Conservation (phyloP, 2,113 vertebrate genomes). For the Harpagus bidentatus region DNA sequence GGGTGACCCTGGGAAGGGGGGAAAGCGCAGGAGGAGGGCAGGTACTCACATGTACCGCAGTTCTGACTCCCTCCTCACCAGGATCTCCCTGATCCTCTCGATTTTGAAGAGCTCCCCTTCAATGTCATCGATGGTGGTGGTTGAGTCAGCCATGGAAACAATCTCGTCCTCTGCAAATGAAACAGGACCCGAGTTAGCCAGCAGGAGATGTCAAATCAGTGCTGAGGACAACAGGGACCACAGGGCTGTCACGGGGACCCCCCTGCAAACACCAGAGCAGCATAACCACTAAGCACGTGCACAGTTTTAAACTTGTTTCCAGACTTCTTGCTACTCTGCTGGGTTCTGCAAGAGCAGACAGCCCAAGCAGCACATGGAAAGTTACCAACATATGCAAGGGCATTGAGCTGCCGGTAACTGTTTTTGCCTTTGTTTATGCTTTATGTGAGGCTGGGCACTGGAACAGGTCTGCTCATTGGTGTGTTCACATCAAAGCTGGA, state of each 20-base stretch:
- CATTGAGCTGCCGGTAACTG: fast-evolving
- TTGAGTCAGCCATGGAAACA: constrained; percentile 88
- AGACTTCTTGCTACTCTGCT: neutral
- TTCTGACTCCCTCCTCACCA: constrained; percentile 87
- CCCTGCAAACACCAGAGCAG: neutral
- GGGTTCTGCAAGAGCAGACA: neutral
- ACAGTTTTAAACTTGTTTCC: neutral
- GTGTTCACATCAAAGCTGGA: neutral
- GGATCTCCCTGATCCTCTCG: constrained; percentile 81
- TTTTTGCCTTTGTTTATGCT: neutral
- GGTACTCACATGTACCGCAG: constrained; percentile 86
- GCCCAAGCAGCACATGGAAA: neutral
- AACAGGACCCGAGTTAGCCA: neutral
- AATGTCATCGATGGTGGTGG: constrained; percentile 80
- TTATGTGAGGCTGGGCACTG: neutral
- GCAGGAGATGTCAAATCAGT: neutral
- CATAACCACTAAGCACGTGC: neutral
- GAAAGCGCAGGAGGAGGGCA: fast-evolving
- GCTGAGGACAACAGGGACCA: neutral
- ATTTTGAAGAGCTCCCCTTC: constrained; percentile 87
- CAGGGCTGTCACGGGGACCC: fast-evolving
- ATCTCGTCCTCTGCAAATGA: constrained; percentile 73
- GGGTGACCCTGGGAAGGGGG: neutral
- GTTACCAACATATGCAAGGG: fast-evolving
- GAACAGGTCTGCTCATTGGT: neutral